Evolutionary conservation across 2,113 vertebrate species (phyloP).

Genomic region (Myiozetetes cayanensis): DNA sequence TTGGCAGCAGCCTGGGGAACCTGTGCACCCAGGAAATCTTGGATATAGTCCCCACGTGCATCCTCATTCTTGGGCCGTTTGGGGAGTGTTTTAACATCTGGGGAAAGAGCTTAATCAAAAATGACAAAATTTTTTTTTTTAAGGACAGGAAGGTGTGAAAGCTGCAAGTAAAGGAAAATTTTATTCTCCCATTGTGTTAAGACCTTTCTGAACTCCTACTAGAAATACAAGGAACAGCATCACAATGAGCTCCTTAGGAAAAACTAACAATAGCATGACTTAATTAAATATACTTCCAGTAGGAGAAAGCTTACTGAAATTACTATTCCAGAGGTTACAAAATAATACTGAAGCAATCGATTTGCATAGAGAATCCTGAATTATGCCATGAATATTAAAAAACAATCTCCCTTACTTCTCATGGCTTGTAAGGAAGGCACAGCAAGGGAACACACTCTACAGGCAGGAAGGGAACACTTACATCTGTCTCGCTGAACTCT

Average conservation of each 20-base stretch:
- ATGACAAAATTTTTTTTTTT: not conserved
- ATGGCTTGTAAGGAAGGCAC: not conserved
- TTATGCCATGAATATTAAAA: not conserved
- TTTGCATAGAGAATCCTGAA: not conserved
- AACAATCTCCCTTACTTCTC: not conserved
- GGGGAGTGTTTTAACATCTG: not conserved
- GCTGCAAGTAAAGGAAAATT: not conserved
- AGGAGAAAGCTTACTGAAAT: not conserved
- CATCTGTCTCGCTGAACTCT: not conserved
- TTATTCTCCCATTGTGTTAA: not conserved
- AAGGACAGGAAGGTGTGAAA: not conserved
- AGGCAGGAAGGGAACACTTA: not conserved
- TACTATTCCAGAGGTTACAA: not conserved
- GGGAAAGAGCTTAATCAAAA: not conserved
- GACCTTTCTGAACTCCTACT: not conserved
- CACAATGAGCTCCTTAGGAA: not conserved
- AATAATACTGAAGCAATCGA: not conserved
- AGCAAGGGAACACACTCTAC: not conserved
- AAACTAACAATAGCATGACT: not conserved
- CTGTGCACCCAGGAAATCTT: not conserved
- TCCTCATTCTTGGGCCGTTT: not conserved
- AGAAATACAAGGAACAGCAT: not conserved
- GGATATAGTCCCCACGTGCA: accelerated
- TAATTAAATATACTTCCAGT: not conserved
- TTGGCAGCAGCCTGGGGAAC: not conserved